Conservation (phyloP, 2,888 invertebrate genomes). For the Villa cingulata region DNA sequence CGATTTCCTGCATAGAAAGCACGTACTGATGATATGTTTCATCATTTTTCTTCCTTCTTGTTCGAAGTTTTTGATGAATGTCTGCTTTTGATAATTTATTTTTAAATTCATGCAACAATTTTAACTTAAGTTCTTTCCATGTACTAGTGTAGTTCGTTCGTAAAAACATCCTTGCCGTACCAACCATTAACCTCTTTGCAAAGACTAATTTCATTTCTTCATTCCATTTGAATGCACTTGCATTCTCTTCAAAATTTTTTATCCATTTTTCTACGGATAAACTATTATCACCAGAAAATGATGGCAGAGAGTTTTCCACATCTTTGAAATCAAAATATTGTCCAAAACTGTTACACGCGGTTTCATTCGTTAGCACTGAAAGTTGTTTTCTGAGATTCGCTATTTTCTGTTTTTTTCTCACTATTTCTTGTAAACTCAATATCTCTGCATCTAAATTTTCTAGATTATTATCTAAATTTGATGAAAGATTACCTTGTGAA, state of each 20-base stretch:
- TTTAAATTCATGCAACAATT: not conserved
- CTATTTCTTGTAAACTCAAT: no score
- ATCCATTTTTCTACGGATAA: not conserved
- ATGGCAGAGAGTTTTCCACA: not conserved
- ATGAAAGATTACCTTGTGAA: no score
- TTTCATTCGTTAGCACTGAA: no score
- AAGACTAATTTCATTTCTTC: not conserved
- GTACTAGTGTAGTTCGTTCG: not conserved
- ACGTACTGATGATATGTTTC: constrained; percentile 5
- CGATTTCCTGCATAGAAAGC: constrained; percentile 1
- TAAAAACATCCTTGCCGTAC: constrained; percentile 1
- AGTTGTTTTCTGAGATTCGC: no score
- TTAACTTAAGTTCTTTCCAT: no score
- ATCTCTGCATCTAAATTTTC: no score
- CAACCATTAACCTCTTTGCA: not conserved
- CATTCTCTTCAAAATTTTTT: no score
- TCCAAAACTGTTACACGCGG: no score
- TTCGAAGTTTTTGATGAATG: constrained; percentile 1
- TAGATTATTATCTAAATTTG: no score
- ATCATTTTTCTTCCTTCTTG: constrained; percentile 2
- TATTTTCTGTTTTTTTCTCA: no score
- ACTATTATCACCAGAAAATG: constrained; percentile 1
- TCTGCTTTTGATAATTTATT: constrained; percentile 1
- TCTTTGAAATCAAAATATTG: not conserved
- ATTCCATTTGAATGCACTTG: not conserved